Conservation (phyloP, 2,888 invertebrate species). For the Nematopogon swammerdamellus region DNA sequence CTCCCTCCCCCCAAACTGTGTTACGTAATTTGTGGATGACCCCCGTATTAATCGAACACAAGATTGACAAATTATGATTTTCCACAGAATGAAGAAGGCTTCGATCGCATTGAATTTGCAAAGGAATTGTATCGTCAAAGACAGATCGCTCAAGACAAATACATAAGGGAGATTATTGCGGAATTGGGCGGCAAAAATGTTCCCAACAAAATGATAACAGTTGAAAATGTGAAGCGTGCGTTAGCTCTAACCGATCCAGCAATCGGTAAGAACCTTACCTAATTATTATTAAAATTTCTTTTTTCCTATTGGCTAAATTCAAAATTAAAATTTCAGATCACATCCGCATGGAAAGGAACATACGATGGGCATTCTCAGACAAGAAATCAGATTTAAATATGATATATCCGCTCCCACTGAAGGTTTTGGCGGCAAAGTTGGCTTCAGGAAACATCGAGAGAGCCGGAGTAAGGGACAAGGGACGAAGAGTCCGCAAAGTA, state of each 20-base stretch:
- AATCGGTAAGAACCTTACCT: constrained; percentile 20
- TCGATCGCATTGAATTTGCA: constrained; percentile 38
- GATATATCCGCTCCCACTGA: constrained; percentile 27
- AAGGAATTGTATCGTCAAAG: constrained; percentile 42
- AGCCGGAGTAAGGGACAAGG: constrained; percentile 28
- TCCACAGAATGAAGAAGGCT: constrained; percentile 43
- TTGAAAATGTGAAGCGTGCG: constrained; percentile 36
- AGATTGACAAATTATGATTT: too few relatives aligned
- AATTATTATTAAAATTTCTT: too few relatives aligned
- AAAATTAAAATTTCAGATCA: constrained; percentile 26
- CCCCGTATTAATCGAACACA: too few relatives aligned
- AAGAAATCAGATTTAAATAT: constrained; percentile 20
- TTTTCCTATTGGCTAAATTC: too few relatives aligned
- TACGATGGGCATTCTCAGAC: constrained; percentile 43
- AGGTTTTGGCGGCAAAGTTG: constrained; percentile 28
- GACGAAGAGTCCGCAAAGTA: constrained; percentile 1
- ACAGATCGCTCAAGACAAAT: constrained; percentile 41
- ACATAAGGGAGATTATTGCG: constrained; percentile 39
- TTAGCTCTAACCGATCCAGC: constrained; percentile 45
- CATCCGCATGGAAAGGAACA: constrained; percentile 43
- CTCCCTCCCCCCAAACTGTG: too few relatives aligned
- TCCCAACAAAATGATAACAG: constrained; percentile 19
- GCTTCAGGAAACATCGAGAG: constrained; percentile 44
- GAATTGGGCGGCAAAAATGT: constrained; percentile 27
- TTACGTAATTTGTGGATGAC: too few relatives aligned